phyloP scores from a whole-genome alignment of 1,140 invertebrate genomes.

The Pomacea maculata region DNA sequence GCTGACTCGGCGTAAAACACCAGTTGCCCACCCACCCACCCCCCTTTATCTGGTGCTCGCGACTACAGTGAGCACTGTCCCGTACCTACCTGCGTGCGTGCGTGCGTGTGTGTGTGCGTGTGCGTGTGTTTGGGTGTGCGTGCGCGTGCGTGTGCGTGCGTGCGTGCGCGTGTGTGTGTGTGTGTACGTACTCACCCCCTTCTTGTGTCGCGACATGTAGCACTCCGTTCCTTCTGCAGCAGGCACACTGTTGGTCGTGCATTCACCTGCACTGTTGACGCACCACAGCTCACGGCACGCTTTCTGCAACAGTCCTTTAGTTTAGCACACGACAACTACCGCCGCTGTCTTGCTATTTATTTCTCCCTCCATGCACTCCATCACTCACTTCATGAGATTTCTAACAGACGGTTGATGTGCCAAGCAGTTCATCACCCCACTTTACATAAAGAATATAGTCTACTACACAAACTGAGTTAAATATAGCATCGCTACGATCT shows the following conservation, averaged over 20 bases:
- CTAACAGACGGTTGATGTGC: not conserved
- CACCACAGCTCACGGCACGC: slow-evolving; percentile 86
- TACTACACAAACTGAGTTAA: not conserved
- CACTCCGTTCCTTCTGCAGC: slow-evolving; percentile 87
- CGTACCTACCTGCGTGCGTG: no score
- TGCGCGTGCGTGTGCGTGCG: no score
- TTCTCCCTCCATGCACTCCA: not conserved
- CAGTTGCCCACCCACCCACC: no score
- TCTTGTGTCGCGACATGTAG: slow-evolving; percentile 34
- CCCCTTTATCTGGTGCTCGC: no score
- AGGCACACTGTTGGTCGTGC: slow-evolving; percentile 84
- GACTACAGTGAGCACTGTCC: no score
- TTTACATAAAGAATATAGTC: no score
- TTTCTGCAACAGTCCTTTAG: slow-evolving; percentile 66
- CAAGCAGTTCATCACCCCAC: no score
- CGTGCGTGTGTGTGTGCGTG: no score
- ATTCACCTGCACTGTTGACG: slow-evolving; percentile 73
- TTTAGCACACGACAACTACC: no score
- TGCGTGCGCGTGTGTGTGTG: no score
- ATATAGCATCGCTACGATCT: not conserved
- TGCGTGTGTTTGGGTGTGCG: no score
- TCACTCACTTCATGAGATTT: not conserved
- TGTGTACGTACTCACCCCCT: slow-evolving; percentile 39
- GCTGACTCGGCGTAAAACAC: no score
- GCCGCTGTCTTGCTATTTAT: not conserved